phyloP scores from a whole-genome alignment of 2,797 vertebrate species.

The Lagorchestes hirsutus region DNA sequence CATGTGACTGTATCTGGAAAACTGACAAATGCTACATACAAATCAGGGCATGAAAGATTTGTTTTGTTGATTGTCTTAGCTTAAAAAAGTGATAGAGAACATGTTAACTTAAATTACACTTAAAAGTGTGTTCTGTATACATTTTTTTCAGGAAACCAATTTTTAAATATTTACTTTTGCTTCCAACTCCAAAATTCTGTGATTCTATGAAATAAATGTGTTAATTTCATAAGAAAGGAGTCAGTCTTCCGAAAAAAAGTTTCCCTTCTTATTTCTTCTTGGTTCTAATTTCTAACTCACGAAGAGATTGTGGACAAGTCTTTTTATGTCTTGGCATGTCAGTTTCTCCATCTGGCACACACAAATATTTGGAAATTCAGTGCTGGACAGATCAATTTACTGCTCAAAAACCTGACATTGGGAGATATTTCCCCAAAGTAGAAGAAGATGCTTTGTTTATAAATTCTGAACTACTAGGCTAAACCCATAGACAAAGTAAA shows the following conservation, averaged over 20 bases:
- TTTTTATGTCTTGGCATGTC: background rate
- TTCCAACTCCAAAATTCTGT: background rate
- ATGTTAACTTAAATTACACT: background rate
- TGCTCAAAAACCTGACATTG: background rate
- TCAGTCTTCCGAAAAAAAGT: background rate
- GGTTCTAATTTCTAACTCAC: background rate
- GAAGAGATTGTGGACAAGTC: background rate
- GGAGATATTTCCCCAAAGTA: background rate
- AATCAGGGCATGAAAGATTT: background rate
- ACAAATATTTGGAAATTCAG: background rate
- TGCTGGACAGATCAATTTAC: background rate
- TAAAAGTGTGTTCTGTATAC: background rate
- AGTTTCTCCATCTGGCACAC: background rate
- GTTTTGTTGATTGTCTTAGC: background rate
- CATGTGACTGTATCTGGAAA: background rate
- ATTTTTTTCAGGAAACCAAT: background rate
- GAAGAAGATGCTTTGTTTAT: background rate
- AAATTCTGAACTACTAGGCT: background rate
- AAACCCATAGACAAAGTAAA: background rate
- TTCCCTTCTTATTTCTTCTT: background rate
- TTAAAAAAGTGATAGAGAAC: background rate
- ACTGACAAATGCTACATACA: background rate
- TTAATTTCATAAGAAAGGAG: background rate
- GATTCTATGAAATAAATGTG: background rate
- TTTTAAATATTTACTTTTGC: background rate